These are phyloP conservation scores for Megalops cyprinoides DNA, from an alignment of 2,797 vertebrate species.

Conservation along the genomic window DNA sequence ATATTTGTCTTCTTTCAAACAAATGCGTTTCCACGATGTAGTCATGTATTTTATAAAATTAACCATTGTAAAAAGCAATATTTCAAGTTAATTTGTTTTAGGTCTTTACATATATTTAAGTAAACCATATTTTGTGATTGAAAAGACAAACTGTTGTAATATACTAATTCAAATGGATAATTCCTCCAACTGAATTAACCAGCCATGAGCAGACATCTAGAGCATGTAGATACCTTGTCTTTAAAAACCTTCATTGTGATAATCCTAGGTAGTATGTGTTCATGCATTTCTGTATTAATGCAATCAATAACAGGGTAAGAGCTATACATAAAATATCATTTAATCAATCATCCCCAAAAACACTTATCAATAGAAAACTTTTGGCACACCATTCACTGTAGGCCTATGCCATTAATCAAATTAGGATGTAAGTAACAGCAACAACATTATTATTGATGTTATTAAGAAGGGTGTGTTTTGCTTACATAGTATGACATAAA, in stretches of 20 bases:
- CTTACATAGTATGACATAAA: too few species aligned
- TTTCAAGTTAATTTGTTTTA: neutral
- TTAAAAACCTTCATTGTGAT: neutral
- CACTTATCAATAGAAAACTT: neutral
- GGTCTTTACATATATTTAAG: neutral
- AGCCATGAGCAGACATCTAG: neutral
- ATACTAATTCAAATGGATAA: neutral
- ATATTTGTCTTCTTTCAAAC: too few species aligned
- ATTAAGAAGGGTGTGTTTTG: neutral
- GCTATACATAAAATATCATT: neutral
- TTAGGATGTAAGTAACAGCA: neutral
- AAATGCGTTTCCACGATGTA: too few species aligned
- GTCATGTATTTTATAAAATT: too few species aligned
- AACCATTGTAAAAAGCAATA: neutral
- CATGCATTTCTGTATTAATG: neutral
- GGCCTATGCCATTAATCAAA: neutral
- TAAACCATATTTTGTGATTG: neutral
- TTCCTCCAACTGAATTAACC: neutral
- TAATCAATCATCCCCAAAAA: neutral
- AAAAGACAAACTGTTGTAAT: neutral
- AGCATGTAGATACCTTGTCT: neutral
- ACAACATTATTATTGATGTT: neutral
- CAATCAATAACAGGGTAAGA: neutral
- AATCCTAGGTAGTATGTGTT: neutral
- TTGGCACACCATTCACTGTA: neutral